Percentiles rank a stretch among this genome's conserved stretches.
Conservation (phyloP, 1,140 invertebrate species). For the honey bee (Apis mellifera) region Amel_HAv3.1 CM009940.2:8999001-8999500, state of each 20-base stretch:
- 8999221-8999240: neutral
- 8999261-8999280: no score
- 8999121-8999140: conserved; percentile 73
- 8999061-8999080: conserved; percentile 74
- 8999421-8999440: neutral
- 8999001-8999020: conserved; percentile 30
- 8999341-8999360: neutral
- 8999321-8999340: no score
- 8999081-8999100: conserved; percentile 72
- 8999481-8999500: neutral
- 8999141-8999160: conserved; percentile 62
- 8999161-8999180: conserved; percentile 43
- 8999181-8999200: conserved; percentile 16
- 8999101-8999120: conserved; percentile 74
- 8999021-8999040: conserved; percentile 68
- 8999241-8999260: conserved; percentile 64
- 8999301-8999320: neutral
- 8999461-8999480: conserved; percentile 25
- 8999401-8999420: neutral
- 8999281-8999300: conserved; percentile 61
- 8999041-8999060: conserved; percentile 74
- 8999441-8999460: neutral
- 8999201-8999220: conserved; percentile 2
- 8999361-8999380: no score
- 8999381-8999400: neutral